Evolutionary conservation across 2,797 vertebrate genomes (phyloP).

Genomic region (Chaenodraco wilsoni): DNA sequence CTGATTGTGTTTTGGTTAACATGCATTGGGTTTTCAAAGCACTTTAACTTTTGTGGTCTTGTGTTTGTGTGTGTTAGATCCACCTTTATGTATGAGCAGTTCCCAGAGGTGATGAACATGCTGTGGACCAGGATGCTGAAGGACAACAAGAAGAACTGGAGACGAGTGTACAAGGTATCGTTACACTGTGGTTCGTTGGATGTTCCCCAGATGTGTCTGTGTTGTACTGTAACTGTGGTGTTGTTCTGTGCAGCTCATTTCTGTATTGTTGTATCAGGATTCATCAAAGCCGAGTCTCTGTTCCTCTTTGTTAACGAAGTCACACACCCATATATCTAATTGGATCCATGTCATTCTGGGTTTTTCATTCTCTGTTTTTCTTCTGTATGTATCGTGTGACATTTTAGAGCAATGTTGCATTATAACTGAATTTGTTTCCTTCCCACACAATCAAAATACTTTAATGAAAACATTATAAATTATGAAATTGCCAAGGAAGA

Average conservation of each 20-base stretch:
- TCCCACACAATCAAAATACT: not conserved
- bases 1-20: conserved; percentile 1
- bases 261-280: conserved; percentile 2
- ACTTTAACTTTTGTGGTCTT: not conserved
- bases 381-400: not conserved
- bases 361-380: not conserved
- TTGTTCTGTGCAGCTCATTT: not conserved
- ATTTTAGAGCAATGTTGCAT: not conserved
- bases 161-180: conserved; percentile 96
- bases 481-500: conserved; percentile 6
- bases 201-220: not conserved
- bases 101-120: conserved; percentile 99
- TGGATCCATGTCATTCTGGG: not conserved
- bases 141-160: conserved; percentile 99
- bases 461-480: conserved; percentile 1
- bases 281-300: not conserved
- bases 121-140: conserved; percentile 98
- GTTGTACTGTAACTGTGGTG: no score
- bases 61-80: conserved; percentile 81
- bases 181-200: not conserved
- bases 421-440: not conserved
- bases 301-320: not conserved
- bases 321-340: not conserved
- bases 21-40: not conserved
- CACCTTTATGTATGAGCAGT: conserved; percentile 99